Evolutionary conservation across 2,113 vertebrate species (phyloP), one percentile per base, ranked within the genome.

Genomic region (Elgaria multicarinata): DNA sequence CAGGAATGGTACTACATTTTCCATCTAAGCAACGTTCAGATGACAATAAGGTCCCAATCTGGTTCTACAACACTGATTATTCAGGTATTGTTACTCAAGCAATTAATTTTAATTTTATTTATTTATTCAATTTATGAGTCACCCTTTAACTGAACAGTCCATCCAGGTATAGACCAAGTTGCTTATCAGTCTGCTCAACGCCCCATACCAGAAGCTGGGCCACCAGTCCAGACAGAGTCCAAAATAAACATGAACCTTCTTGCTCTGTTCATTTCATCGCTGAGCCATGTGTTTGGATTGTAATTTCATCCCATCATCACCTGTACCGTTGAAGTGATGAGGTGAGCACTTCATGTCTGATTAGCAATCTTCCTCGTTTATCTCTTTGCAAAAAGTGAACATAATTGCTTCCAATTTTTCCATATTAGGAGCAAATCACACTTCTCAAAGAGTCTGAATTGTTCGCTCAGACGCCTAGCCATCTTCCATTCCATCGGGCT

Each of bases 361-460:
- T 67, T 82, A 90, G 84, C 89, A 87, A 86, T 86, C 53, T 81
- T 55, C 42, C 33, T 53, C 71, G 26, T 53, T 53, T 53, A 87
- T 86, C 26, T 0, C 36, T 58, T 46, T 67, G 86, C 90, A 76
- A 83, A 67, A 87, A 62, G 74, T n/a, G 4, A 0, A 33, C 33
- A 31, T 36, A 79, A 91, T 88, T 6, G 42, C 36, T 69, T 85
- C 71, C 83, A 83, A 71, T 69, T 92, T 90, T 66, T n/a, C n/a
- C 4, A 26, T 46, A n/a, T 74, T 62, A 88, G 74, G 69, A 76
- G 78, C 64, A 46, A 77, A 69, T 55, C 72, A 71, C 26, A 16
- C 83, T 89, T 78, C 80, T n/a, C 69, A 13, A 24, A 76, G 22
- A 18, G 33, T 1, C 62, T 36, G 72, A 67, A 28, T 85, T 85